Conservation (phyloP, 2,113 vertebrate species). For the Platysteira castanea region DNA sequence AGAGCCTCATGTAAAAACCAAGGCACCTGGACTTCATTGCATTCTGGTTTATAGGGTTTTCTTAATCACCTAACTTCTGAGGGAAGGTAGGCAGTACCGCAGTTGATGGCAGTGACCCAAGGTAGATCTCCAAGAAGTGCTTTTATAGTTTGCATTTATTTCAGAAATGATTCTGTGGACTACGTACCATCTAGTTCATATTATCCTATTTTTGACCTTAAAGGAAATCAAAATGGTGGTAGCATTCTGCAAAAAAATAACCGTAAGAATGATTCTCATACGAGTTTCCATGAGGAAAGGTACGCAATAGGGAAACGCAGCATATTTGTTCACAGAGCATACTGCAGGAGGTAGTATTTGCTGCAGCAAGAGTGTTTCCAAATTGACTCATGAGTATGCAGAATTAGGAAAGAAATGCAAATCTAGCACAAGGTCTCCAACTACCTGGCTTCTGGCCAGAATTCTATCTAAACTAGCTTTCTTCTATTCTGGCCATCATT, state of each 20-base stretch:
- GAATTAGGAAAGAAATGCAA: constrained; percentile 11
- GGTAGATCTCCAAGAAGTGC: not conserved
- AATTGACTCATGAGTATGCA: not conserved
- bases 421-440: not conserved
- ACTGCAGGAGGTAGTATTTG: not conserved
- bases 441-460: not conserved
- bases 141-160: constrained; percentile 19
- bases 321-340: not conserved
- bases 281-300: not conserved
- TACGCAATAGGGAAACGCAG: not conserved
- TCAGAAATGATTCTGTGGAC: not conserved
- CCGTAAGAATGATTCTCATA: not conserved
- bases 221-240: not conserved
- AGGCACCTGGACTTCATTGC: not conserved
- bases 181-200: not conserved
- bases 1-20: not conserved
- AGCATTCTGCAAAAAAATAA: not conserved
- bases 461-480: not conserved
- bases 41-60: not conserved
- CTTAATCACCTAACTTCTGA: not conserved
- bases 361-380: not conserved
- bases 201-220: not conserved
- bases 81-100: not conserved
- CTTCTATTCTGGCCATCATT: not conserved
- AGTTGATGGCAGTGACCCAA: not conserved